Base-by-base conservation (phyloP, 2,797 vertebrate species). In the Kryptolebias ocellatus region DNA sequence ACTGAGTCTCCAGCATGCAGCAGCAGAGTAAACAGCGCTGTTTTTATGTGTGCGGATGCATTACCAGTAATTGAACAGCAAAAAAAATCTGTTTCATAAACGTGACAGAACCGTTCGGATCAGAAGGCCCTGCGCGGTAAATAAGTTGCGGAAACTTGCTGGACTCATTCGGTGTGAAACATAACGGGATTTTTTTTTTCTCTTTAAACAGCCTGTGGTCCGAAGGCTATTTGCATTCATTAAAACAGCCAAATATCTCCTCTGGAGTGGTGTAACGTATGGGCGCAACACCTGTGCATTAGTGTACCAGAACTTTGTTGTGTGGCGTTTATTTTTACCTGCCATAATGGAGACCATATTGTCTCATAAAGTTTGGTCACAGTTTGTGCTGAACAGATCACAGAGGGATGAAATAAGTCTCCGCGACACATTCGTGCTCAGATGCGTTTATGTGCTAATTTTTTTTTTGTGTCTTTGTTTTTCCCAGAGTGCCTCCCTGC, bases 401-500 rank as follows among this genome's bases (percentile, higher is more conserved):
- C 14, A 34, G 15, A 51, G 42, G 2, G 18, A 4, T n/a, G 11
- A 31, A 31, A 2, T 31, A 29, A 8, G 1, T 50, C 11, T 10
- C 4, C 20, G 44, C 16, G 58, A 14, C 9, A 7, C 11, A 17
- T 17, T 17, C 58, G 20, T 53, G 54, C 45, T 67, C n/a, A 45
- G 28, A 17, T 55, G 20, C 52, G 24, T 34, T 64, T 17, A 60
- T 34, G 34, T 44, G 15, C 18, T 42, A n/a, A 34, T 50, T 28
- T 20, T 51, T 14, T 14, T 44, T n/a, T 0, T 81, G 31, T 67
- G 18, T 80, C 5, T 76, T 55, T 74, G 18, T 64, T 20, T 12
- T 60, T 47, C 60, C n/a, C 76, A 92, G 83, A 60, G 60, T 51
- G 28, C 46, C 53, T 61, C 60, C 28, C 68, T 60, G 50, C 63